A percentile compares a stretch with the other conserved stretches of the same genome.
phyloP scores from a whole-genome alignment of 2,888 invertebrate species.

The Parnassius glacialis region DNA sequence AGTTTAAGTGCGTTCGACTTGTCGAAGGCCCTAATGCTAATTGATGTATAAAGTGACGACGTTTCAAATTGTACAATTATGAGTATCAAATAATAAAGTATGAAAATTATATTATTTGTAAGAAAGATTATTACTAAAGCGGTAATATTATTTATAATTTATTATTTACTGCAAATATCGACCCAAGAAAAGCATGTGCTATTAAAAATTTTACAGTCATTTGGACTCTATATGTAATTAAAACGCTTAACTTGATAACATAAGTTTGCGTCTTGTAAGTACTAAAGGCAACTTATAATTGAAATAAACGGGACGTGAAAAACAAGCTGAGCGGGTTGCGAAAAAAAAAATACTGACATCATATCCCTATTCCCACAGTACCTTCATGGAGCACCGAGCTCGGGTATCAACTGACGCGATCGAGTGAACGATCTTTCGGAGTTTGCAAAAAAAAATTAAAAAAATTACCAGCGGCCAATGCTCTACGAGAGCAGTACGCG shows the following conservation, averaged over 20 bases:
- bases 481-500: slow-evolving; percentile 63
- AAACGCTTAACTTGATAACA: slow-evolving; percentile 10
- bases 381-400: slow-evolving; percentile 42
- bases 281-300: slow-evolving; percentile 40
- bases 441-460: slow-evolving; percentile 43
- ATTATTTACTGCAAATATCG: neutral
- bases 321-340: slow-evolving; percentile 36
- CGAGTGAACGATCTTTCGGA: slow-evolving; percentile 63
- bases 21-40: slow-evolving; percentile 23
- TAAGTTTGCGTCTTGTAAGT: slow-evolving; percentile 12
- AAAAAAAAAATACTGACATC: slow-evolving; percentile 57
- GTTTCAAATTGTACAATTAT: slow-evolving; percentile 25
- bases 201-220: neutral
- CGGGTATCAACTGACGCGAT: slow-evolving; percentile 52
- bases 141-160: neutral
- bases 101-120: slow-evolving; percentile 3
- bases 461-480: slow-evolving; percentile 67
- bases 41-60: slow-evolving; percentile 33
- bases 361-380: slow-evolving; percentile 66
- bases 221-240: slow-evolving; percentile 10
- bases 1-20: slow-evolving; percentile 44
- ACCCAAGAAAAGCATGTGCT: neutral
- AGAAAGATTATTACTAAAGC: neutral
- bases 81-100: neutral
- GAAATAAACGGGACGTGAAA: slow-evolving; percentile 52